Conservation (phyloP, 2,113 vertebrate species). For the Mionectes macconnelli region DNA sequence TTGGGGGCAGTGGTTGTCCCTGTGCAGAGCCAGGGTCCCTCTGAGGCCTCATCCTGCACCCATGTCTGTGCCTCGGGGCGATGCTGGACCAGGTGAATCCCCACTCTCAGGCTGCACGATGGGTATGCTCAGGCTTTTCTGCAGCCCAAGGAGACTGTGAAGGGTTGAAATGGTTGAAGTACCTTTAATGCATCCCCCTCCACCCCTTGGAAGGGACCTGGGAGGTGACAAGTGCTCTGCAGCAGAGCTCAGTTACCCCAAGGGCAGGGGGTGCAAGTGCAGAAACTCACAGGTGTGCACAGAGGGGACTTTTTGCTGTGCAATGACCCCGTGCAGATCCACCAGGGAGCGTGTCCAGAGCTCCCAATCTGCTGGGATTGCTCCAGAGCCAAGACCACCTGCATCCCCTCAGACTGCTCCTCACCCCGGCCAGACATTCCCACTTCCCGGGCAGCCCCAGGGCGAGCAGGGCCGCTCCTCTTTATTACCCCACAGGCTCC, state of each 20-base stretch:
- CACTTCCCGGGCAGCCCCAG: background rate
- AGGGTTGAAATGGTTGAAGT: background rate
- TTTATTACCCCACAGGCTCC: background rate
- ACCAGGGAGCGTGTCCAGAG: background rate
- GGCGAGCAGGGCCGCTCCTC: background rate
- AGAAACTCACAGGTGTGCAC: accelerated
- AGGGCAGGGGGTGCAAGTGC: background rate
- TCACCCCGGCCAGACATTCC: background rate
- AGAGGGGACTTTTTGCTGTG: accelerated
- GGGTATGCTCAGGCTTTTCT: background rate
- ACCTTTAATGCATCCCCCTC: accelerated
- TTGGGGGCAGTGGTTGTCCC: background rate
- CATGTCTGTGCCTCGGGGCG: accelerated
- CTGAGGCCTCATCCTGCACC: background rate
- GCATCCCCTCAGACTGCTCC: background rate
- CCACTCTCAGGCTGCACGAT: accelerated
- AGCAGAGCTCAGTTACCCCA: background rate
- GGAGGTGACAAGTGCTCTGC: background rate
- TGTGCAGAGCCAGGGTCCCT: background rate
- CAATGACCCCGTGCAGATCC: accelerated
- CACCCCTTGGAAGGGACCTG: accelerated
- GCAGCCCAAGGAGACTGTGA: background rate
- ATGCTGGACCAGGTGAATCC: background rate
- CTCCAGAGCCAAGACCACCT: background rate
- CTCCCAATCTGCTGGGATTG: accelerated